Conservation (phyloP, 1,140 invertebrate species). For the Drosophila nikananu region DNA sequence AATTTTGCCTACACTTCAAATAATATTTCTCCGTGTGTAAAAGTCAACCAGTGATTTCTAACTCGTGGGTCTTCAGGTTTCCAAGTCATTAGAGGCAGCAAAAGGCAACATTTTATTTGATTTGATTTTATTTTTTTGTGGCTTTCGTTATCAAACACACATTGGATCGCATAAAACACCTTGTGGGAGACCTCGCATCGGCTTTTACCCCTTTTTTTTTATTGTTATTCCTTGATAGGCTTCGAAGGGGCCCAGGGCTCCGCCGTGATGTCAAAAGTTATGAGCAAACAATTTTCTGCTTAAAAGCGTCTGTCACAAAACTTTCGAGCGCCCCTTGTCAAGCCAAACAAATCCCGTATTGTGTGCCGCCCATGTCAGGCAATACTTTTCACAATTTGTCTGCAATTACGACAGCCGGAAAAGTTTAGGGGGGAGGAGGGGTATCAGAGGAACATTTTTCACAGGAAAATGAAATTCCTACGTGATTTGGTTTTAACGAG, state of each 20-base stretch:
- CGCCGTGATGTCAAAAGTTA: conserved; percentile 63
- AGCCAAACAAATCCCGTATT: conserved; percentile 49
- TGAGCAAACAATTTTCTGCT: conserved; percentile 82
- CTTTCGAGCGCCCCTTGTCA: conserved; percentile 73
- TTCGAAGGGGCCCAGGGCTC: conserved; percentile 15
- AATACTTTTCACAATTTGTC: conserved; percentile 71
- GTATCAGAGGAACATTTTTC: not conserved
- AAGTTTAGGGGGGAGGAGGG: conserved; percentile 28
- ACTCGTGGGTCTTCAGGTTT: conserved; percentile 25
- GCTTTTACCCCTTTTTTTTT: conserved; percentile 28
- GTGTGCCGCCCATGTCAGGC: conserved; percentile 45
- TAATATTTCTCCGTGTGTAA: conserved; percentile 11
- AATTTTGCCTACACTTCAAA: not conserved
- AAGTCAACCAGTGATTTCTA: not conserved
- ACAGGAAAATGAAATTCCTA: conserved; percentile 51
- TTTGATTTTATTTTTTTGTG: conserved; percentile 21
- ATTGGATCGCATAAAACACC: conserved; percentile 33
- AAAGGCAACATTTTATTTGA: conserved; percentile 24
- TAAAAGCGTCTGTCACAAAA: conserved; percentile 81
- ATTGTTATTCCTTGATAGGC: conserved; percentile 52
- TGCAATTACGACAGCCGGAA: conserved; percentile 64
- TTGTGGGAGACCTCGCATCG: conserved; percentile 18
- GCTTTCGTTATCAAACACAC: conserved; percentile 28
- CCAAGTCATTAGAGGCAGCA: conserved; percentile 39
- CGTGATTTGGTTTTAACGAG: conserved; percentile 82